A percentile compares a stretch with the other conserved stretches of the same genome.
These are phyloP conservation scores for Lacerta agilis DNA, from an alignment of 2,797 vertebrate species.

Conservation along the genomic window DNA sequence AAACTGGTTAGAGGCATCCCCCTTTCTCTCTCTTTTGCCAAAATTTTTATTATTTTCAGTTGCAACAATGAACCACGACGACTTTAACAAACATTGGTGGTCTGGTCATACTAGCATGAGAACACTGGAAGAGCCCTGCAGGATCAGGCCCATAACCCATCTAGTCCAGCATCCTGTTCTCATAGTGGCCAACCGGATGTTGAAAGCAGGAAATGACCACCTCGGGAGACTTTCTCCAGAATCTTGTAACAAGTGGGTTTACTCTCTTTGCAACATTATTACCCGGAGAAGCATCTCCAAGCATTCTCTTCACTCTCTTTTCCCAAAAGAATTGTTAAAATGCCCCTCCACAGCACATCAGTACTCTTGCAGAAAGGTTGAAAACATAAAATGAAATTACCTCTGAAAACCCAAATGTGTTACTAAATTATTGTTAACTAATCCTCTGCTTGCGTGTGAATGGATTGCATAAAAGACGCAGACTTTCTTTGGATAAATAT, in stretches of 20 bases:
- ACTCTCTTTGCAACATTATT: background rate
- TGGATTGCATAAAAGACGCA: too few relatives aligned
- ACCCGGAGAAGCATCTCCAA: background rate
- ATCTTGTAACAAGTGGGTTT: background rate
- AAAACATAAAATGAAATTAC: constrained; percentile 3
- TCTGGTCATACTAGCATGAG: too few relatives aligned
- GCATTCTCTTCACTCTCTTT: background rate
- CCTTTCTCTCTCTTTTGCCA: too few relatives aligned
- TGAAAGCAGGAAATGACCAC: background rate
- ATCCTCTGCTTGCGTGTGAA: background rate
- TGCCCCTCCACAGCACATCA: background rate
- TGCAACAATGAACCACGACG: too few relatives aligned
- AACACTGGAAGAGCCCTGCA: too few relatives aligned
- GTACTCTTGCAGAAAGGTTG: background rate
- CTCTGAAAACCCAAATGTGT: background rate
- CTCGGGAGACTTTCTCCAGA: background rate
- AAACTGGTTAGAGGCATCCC: too few relatives aligned
- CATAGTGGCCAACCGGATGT: too few relatives aligned
- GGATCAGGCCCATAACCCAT: too few relatives aligned
- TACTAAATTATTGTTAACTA: background rate
- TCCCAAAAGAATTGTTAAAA: background rate
- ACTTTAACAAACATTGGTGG: too few relatives aligned
- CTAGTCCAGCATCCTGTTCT: too few relatives aligned
- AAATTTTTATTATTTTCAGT: too few relatives aligned
- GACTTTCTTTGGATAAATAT: too few relatives aligned